These are phyloP conservation scores for Martes martes DNA, from an alignment of 2,113 vertebrate genomes.

Conservation along the genomic window DNA sequence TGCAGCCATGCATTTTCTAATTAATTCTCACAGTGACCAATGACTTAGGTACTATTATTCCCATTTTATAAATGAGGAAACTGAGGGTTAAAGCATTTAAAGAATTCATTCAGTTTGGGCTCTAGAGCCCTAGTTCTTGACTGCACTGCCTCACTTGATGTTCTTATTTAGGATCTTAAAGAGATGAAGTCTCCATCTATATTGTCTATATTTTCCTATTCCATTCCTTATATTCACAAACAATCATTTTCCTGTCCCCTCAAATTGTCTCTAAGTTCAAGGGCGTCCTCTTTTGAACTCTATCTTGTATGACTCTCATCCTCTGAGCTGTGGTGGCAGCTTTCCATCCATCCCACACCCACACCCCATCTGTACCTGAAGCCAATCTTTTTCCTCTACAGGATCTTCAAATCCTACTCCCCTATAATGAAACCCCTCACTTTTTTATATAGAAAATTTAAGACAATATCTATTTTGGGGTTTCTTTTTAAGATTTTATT, in stretches of 20 bases:
- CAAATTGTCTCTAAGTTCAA: neutral
- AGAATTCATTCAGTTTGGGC: neutral
- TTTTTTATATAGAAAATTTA: neutral
- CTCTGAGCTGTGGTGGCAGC: neutral
- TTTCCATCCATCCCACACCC: neutral
- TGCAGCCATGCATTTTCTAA: neutral
- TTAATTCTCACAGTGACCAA: neutral
- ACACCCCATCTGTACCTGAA: neutral
- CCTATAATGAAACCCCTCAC: neutral
- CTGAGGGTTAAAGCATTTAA: neutral
- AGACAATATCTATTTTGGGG: neutral
- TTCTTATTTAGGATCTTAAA: neutral
- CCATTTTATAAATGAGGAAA: neutral
- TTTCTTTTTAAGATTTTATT: neutral
- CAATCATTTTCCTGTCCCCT: neutral
- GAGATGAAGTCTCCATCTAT: neutral
- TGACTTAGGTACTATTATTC: neutral
- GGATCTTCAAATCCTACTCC: neutral
- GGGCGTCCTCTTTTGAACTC: neutral
- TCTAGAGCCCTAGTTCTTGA: neutral
- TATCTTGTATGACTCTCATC: neutral
- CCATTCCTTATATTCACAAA: neutral
- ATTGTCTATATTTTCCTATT: neutral
- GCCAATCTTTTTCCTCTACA: neutral
- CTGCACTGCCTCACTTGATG: neutral